These are phyloP conservation scores for Isoperla grammatica DNA, from an alignment of 2,888 invertebrate genomes.

Conservation along the genomic window DNA sequence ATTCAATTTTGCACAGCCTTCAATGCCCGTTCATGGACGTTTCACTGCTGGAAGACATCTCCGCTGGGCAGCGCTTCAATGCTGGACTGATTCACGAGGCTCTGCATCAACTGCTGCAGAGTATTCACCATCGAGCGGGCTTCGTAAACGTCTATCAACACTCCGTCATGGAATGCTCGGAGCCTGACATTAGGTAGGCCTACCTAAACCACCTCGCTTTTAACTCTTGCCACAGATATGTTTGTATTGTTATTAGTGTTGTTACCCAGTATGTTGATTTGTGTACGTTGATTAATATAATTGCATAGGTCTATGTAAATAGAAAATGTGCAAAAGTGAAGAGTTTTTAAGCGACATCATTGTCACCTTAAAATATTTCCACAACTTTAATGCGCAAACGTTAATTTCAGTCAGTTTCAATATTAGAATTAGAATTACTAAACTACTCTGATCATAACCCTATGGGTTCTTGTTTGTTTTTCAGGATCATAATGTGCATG, in stretches of 20 bases:
- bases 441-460: too few species aligned
- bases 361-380: too few species aligned
- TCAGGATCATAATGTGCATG: slow-evolving; percentile 88
- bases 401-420: too few species aligned
- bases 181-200: slow-evolving; percentile 72
- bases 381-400: too few species aligned
- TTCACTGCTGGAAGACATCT: slow-evolving; percentile 47
- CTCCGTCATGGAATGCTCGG: slow-evolving; percentile 70
- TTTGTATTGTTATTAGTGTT: too few species aligned
- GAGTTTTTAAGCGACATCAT: too few species aligned
- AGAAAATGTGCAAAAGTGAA: too few species aligned
- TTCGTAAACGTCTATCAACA: slow-evolving; percentile 62
- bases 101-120: slow-evolving; percentile 65
- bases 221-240: neutral
- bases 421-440: too few species aligned
- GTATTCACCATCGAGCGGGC: slow-evolving; percentile 72
- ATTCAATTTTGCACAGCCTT: slow-evolving; percentile 51
- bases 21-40: slow-evolving; percentile 84
- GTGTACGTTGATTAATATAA: too few species aligned
- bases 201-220: neutral
- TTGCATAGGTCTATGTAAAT: too few species aligned
- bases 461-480: slow-evolving; percentile 31
- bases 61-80: slow-evolving; percentile 31
- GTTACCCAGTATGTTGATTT: too few species aligned
- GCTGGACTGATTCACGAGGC: slow-evolving; percentile 55